A percentile compares a stretch with the other conserved stretches of the same genome.
phyloP scores from a whole-genome alignment of 2,797 vertebrate species.

The Acipenser oxyrinchus region DNA sequence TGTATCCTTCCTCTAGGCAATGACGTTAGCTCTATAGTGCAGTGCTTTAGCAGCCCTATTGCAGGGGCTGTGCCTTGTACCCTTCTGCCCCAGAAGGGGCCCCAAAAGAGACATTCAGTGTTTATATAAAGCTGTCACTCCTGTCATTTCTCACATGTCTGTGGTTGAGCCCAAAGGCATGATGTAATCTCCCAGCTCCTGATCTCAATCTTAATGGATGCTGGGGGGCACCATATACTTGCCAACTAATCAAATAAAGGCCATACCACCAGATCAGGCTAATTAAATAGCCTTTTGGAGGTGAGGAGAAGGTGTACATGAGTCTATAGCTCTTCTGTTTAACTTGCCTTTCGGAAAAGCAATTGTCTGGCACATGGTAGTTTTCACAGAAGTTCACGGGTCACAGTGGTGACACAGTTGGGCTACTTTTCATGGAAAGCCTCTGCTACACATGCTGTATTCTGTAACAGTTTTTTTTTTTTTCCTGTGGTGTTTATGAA shows the following conservation, averaged over 20 bases:
- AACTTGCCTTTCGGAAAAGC: too few relatives aligned
- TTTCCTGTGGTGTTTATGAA: too few relatives aligned
- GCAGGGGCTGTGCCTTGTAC: neutral
- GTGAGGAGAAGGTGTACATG: neutral
- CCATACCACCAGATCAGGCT: neutral
- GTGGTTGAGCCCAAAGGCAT: conserved; percentile 25
- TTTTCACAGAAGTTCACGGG: too few relatives aligned
- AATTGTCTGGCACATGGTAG: too few relatives aligned
- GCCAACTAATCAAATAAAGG: too few relatives aligned
- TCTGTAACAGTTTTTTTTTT: too few relatives aligned
- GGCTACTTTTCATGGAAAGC: too few relatives aligned
- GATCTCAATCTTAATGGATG: conserved; percentile 32
- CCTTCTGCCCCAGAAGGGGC: conserved; percentile 1
- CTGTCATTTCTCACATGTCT: conserved; percentile 32
- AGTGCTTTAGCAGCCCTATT: neutral
- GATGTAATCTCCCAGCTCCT: conserved; percentile 33
- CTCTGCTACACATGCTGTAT: too few relatives aligned
- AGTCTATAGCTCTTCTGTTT: too few relatives aligned
- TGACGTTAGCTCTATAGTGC: neutral
- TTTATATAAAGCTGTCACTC: conserved; percentile 23
- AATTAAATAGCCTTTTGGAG: neutral
- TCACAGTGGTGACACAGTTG: too few relatives aligned
- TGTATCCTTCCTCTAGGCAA: neutral
- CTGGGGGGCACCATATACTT: conserved; percentile 17
- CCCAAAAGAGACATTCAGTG: conserved; percentile 4